phyloP scores from a whole-genome alignment of 2,113 vertebrate species.

The Oncorhynchus gorbuscha region DNA sequence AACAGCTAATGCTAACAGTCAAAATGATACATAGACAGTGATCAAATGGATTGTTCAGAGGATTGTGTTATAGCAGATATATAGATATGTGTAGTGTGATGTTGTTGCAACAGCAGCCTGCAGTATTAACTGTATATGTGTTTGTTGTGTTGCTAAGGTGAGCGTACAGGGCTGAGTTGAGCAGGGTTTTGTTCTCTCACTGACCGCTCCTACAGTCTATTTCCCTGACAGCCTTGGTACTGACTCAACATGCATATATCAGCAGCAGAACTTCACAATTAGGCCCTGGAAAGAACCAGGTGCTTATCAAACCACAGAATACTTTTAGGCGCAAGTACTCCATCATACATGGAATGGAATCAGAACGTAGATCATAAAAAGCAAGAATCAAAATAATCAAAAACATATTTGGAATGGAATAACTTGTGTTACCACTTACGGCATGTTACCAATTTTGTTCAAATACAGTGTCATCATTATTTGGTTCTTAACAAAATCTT shows the following conservation, averaged over 20 bases:
- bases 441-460: neutral
- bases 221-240: neutral
- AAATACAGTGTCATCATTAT: neutral
- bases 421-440: neutral
- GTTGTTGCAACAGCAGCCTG: too few species aligned
- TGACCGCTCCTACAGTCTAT: neutral
- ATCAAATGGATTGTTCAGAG: neutral
- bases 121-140: too few species aligned
- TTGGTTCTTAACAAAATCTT: neutral
- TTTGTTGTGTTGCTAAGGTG: neutral
- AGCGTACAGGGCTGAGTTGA: too few species aligned
- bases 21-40: too few species aligned
- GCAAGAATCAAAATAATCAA: neutral
- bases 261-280: slow-evolving; percentile 1
- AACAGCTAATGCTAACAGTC: too few species aligned
- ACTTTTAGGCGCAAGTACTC: neutral
- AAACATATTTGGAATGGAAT: neutral
- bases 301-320: slow-evolving; percentile 2
- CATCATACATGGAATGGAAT: too few species aligned
- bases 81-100: too few species aligned
- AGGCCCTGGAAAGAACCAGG: neutral
- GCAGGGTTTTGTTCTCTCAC: neutral
- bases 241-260: neutral
- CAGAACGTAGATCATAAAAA: neutral
- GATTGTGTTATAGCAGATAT: too few species aligned